Evolutionary conservation across 37 sponge, comb jelly and placozoan species (phyloP).

Genomic region (Oscarella lobularis): DNA sequence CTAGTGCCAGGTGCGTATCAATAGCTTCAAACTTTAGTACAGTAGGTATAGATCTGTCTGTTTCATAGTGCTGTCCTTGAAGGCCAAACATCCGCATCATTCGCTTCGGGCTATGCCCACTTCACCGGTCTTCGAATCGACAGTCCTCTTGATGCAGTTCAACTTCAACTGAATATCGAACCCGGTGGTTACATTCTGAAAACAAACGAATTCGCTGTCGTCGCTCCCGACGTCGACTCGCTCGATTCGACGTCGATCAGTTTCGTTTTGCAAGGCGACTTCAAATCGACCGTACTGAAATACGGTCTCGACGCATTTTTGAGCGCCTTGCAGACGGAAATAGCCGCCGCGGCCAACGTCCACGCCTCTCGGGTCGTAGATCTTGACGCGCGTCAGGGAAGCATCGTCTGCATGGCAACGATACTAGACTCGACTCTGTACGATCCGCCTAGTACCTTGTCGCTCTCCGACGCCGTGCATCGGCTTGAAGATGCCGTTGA

Average conservation of each 20-base stretch:
- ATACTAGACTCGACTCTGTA: not conserved
- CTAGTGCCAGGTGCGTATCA: slow-evolving; percentile 6
- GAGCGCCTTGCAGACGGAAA: not conserved
- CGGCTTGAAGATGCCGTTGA: not conserved
- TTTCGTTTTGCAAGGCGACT: slow-evolving; percentile 18
- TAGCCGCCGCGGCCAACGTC: slow-evolving; percentile 18
- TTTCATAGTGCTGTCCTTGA: slow-evolving; percentile 9
- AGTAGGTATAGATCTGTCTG: not conserved
- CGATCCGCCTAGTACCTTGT: not conserved
- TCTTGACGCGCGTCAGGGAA: slow-evolving; percentile 8
- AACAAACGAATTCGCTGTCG: slow-evolving; percentile 28
- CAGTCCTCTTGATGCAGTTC: slow-evolving; percentile 17
- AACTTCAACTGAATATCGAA: slow-evolving; percentile 25
- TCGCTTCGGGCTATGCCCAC: slow-evolving; percentile 45
- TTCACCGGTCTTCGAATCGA: slow-evolving; percentile 62
- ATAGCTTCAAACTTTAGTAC: not conserved
- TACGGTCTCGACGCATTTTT: not conserved
- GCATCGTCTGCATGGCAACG: not conserved
- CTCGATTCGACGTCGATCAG: slow-evolving; percentile 7
- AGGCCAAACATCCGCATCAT: slow-evolving; percentile 34
- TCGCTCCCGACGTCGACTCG: slow-evolving; percentile 22
- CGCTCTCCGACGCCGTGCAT: not conserved
- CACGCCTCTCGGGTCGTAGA: slow-evolving; percentile 35
- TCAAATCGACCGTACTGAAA: not conserved
- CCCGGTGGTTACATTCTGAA: slow-evolving; percentile 21